Conservation (phyloP, 2,797 vertebrate species). For the Leptoclinus maculatus region DNA sequence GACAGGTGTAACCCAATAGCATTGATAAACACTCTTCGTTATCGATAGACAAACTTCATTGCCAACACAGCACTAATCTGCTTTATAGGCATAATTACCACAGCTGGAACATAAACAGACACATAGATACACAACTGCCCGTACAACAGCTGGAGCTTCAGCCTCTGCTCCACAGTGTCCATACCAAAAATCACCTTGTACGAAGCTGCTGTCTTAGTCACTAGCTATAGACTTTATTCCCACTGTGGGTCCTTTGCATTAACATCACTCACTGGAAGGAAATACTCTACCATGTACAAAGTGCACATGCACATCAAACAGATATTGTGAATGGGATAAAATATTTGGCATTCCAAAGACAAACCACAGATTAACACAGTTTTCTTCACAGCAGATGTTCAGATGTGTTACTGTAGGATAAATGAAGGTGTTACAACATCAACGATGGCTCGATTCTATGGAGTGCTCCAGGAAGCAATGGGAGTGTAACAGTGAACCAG, state of each 20-base stretch:
- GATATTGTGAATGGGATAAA: too few species aligned
- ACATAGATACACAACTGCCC: background rate
- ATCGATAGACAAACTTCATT: background rate
- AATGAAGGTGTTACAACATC: too few species aligned
- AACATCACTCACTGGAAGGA: too few species aligned
- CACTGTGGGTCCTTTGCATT: too few species aligned
- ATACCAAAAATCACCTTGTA: background rate
- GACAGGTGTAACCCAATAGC: background rate
- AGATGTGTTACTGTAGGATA: too few species aligned
- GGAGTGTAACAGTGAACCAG: background rate
- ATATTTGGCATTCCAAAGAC: too few species aligned
- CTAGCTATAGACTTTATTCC: too few species aligned
- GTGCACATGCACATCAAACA: too few species aligned
- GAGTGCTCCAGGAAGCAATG: background rate
- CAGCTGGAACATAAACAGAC: background rate
- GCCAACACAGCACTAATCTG: background rate
- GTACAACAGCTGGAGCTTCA: background rate
- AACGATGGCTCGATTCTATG: background rate
- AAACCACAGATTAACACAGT: too few species aligned
- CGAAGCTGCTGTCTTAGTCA: too few species aligned
- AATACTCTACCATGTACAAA: too few species aligned
- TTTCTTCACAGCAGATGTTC: too few species aligned
- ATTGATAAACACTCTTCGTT: background rate
- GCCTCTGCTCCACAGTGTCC: background rate
- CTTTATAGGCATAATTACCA: conserved; percentile 14